Base-by-base conservation (phyloP, 2,888 invertebrate species). In the Pinctada fucata region DNA sequence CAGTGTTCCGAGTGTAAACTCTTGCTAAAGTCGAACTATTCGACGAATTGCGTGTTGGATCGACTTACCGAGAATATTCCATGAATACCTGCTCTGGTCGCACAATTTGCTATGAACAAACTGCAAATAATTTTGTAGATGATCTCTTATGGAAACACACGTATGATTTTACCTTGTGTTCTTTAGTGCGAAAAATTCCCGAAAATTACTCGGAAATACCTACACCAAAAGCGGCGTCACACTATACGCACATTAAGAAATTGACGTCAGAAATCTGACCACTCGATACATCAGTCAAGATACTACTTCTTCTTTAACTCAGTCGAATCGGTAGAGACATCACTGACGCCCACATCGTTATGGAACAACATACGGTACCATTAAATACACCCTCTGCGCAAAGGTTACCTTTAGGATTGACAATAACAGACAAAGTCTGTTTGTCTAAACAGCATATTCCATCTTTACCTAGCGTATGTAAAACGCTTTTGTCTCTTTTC, bases 271-370 rank as follows among this genome's bases (percentile, higher is more conserved):
- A 66, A 4, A 72, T 83, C 3, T 75, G 79, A 13, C 58, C 58
- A 45, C 2, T 82, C 16, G 80, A 83, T 58, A 16, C 72, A 1
- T 6, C 74, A 8, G n/a, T 58, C 16, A n/a, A 80, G 50, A 79
- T 83, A 3, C 52, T 72, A 16, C 13, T 78, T 13, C 66, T 82
- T n/a, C n/a, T n/a, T n/a, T n/a, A n/a, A n/a, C n/a, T n/a, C n/a
- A n/a, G n/a, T n/a, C n/a, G n/a, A n/a, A 68, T 82, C 13, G 82
- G 79, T 13, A 52, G 82, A 45, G 83, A 82, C 66, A 48, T 80
- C 6, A 49, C 68, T 49, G 71, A 81, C 3, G 74, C 65, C n/a
- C n/a, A n/a, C n/a, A n/a, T n/a, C n/a, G n/a, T n/a, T n/a, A n/a
- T n/a, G n/a, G n/a, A n/a, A n/a, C n/a, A n/a, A n/a, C n/a, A n/a